Base-by-base conservation (phyloP, 1,140 invertebrate species). In the Eufriesea mexicana region DNA sequence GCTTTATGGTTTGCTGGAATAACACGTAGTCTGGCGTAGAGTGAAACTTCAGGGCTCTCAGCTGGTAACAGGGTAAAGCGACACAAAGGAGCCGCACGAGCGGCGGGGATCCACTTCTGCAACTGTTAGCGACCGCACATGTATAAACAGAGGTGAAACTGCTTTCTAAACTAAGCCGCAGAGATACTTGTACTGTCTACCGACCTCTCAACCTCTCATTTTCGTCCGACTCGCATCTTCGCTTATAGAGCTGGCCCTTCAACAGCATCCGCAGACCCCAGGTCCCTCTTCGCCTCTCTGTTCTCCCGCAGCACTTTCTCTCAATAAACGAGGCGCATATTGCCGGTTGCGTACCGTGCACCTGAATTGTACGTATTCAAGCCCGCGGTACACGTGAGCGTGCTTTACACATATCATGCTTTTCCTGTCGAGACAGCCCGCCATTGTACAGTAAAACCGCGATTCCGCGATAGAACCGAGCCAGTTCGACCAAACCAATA, bases 101-200 rank as follows among this genome's bases (percentile, higher is more conserved):
- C 8, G 49, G 51, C 6, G 62, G 66, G 72, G 25, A 81, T 75
- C 62, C 61, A 67, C 72, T 81, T 76, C 18, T 81, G 57, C 62
- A 74, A 84, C 85, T 76, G 86, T 84, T 84, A 66, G 85, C 64
- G 51, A 79, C 80, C 84, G 72, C 86, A 88, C 80, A 79, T 83
- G 85, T 84, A 88, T 89, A 90, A 88, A 90, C 84, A 80, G 62
- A 71, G 79, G 74, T 51, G 71, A 82, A 88, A 86, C 81, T 89
- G 83, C 83, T 79, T 87, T 85, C 74, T 79, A 80, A 79, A 86
- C 79, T 82, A 83, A 89, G 82, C 76, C 85, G 51, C 77, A 79
- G 79, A 85, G 84, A 89, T 89, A 86, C 81, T 86, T 82, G 78
- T 59, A 73, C 25, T 81, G n/a, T 66, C 86, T 74, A 85, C 71